These are phyloP conservation scores for Argynnis bischoffii DNA, from an alignment of 2,888 invertebrate species.

Conservation along the genomic window DNA sequence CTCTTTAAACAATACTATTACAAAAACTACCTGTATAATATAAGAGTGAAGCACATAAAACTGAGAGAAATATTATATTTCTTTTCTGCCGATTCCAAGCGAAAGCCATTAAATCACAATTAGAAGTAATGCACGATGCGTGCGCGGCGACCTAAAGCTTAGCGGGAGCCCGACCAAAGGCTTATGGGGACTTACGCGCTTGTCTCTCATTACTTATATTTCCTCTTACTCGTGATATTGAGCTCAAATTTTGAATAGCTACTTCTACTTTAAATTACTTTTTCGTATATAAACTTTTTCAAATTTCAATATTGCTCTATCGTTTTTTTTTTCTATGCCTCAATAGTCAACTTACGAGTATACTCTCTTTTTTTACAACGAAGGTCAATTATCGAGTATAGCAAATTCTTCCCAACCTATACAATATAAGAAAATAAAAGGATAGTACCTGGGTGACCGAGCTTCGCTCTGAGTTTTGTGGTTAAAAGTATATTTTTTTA, in stretches of 20 bases:
- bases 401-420: no score
- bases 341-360: no score
- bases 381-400: no score
- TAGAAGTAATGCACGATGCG: constrained; percentile 80
- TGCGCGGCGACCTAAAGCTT: constrained; percentile 68
- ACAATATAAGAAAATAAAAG: no score
- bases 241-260: constrained; percentile 1
- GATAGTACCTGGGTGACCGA: no score
- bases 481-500: no score
- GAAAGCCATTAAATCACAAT: constrained; percentile 79
- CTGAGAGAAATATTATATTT: constrained; percentile 23
- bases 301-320: neutral
- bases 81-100: constrained; percentile 56
- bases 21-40: neutral
- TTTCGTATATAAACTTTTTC: neutral
- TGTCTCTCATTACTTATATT: constrained; percentile 69
- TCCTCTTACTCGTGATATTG: constrained; percentile 36
- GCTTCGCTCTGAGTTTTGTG: no score
- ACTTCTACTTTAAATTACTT: neutral
- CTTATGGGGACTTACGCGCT: constrained; percentile 72
- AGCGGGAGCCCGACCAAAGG: constrained; percentile 59
- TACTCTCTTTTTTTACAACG: no score
- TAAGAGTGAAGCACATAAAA: constrained; percentile 1
- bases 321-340: no score
- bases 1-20: no score